Conservation (phyloP, 2,113 vertebrate genomes). For the Ahaetulla prasina region DNA sequence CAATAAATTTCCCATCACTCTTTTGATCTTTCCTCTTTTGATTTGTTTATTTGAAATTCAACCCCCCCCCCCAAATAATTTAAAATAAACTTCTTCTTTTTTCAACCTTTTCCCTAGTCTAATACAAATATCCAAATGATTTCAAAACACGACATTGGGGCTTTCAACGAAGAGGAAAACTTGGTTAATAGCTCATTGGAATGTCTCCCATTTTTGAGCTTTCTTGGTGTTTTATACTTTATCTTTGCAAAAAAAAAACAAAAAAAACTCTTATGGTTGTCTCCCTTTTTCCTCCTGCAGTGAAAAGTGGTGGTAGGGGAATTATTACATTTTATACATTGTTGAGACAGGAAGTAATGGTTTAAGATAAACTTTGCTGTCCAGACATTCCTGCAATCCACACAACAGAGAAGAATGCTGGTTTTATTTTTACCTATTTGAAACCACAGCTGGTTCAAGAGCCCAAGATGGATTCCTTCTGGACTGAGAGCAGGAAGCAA, state of each 20-base stretch:
- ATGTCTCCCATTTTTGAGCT: background rate
- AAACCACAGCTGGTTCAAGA: constrained; percentile 36
- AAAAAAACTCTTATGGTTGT: background rate
- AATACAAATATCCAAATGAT: background rate
- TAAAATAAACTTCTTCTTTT: background rate
- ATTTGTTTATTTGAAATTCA: background rate
- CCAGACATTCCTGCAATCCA: constrained; percentile 40
- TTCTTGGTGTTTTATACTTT: constrained; percentile 5
- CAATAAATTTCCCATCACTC: background rate
- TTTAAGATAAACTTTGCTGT: constrained; percentile 54
- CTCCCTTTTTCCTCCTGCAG: constrained; percentile 4
- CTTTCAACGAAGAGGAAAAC: background rate
- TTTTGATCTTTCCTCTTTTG: background rate
- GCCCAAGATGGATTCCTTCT: constrained; percentile 38
- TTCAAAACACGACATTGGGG: background rate
- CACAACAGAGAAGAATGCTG: background rate
- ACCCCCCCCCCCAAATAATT: background rate
- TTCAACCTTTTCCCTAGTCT: constrained; percentile 29
- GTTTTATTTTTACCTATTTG: constrained; percentile 25
- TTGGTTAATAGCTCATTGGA: constrained; percentile 27
- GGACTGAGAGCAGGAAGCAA: background rate
- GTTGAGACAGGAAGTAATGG: constrained; percentile 49
- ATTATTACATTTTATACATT: constrained; percentile 52
- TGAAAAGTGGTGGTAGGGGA: background rate
- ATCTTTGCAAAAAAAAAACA: background rate